A percentile compares a stretch with the other conserved stretches of the same genome.
Evolutionary conservation across 2,888 invertebrate genomes (phyloP).

Genomic region (Gibbula magus): DNA sequence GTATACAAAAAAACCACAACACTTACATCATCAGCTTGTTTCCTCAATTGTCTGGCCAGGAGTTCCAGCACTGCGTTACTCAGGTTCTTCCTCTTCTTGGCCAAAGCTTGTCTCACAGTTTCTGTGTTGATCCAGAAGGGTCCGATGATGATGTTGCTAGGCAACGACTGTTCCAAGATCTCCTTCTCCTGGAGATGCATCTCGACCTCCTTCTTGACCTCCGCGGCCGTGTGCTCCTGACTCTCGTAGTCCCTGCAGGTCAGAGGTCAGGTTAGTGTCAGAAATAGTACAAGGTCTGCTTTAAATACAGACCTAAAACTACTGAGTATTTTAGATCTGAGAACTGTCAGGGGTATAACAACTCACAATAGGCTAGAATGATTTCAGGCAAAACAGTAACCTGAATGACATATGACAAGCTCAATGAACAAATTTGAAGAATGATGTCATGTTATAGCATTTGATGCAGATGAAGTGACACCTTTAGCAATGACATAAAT

Average conservation of each 20-base stretch:
- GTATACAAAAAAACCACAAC: neutral
- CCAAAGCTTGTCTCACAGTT: constrained; percentile 81
- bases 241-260: constrained; percentile 77
- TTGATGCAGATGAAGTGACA: neutral
- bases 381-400: neutral
- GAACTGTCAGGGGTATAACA: too few species aligned
- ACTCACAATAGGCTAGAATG: too few species aligned
- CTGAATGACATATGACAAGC: neutral
- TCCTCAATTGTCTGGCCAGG: constrained; percentile 83
- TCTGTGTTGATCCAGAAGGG: constrained; percentile 85
- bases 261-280: neutral
- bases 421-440: neutral
- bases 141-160: constrained; percentile 85
- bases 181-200: constrained; percentile 81
- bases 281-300: neutral
- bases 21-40: constrained; percentile 81
- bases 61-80: constrained; percentile 83
- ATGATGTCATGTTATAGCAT: neutral
- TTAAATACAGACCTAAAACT: neutral
- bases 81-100: constrained; percentile 84
- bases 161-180: constrained; percentile 82
- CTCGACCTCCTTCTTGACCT: constrained; percentile 84
- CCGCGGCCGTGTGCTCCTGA: constrained; percentile 82
- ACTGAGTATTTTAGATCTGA: too few species aligned
- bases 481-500: neutral